Evolutionary conservation across 92 coral and sea anemone species (phyloP), one percentile per base, ranked within the genome.

Genomic region (Phenganax marumi): DNA sequence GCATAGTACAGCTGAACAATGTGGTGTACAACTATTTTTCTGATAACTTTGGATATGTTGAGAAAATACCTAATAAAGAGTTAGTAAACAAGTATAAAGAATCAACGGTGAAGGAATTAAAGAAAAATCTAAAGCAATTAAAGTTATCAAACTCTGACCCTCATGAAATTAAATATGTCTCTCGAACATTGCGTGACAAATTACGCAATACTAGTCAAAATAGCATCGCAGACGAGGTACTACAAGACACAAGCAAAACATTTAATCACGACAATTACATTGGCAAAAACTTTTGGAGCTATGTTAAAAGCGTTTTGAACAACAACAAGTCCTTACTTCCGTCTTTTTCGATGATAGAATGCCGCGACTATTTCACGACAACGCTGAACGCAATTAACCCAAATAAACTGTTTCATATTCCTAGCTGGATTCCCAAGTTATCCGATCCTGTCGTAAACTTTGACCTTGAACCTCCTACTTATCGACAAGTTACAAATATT

Each of bases 351-450:
- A 62, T 62, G 39, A 62, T 43, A 8, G 33, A 62, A 3, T 62
- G 69, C 12, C 39, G 19, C 24, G 3, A 6, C 5, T 62, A 62
- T 62, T 62, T 62, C 39, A 4, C 69, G 19, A 62, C 19, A 62
- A 3, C 69, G 8, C 39, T 62, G 39, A 43, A 25, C 24, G 12
- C 5, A 22, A 18, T 62, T 62, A 62, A 62, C 17, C 69, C 69
- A 4, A 62, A 22, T 12, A 62, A 3, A 62, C 26, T 62, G 26
- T 62, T 62, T 62, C 9, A 3, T 43, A 62, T 62, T 62, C 69
- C 69, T 8, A 62, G 69, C 39, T 62, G 69, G 69, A 62, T 62
- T 3, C 69, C 69, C 14, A 18, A 18, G 69, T 62, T n/a, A 62
- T 62, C 14, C 9, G 9, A 52, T n/a, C n/a, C n/a, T n/a, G n/a